Evolutionary conservation across 2,888 invertebrate species (phyloP), one percentile per base, ranked within the genome.

Genomic region (Megastigmus dorsalis): DNA sequence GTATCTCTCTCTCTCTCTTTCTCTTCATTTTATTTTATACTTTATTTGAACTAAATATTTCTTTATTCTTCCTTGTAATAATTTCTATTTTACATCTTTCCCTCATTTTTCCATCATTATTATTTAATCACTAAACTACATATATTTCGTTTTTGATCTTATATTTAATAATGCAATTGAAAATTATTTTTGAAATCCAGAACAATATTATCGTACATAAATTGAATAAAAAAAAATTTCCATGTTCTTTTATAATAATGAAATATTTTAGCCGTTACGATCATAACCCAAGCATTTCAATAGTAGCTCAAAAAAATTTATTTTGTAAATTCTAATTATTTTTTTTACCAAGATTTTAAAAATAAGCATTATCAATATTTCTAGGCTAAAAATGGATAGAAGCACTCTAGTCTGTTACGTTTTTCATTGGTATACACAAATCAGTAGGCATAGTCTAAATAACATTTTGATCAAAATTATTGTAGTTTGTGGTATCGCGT

Each of bases 21-120:
- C 26, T 72, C 41, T 74, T 36, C 69, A 18, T 68, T 20, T 60
- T 65, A 43, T 75, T 69, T 55, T 60, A 67, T 41, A 70, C 75
- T 74, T 72, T 48, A 18, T 65, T 52, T 18, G 54, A 48, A 48
- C 60, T n/a, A n/a, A n/a, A n/a, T n/a, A n/a, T n/a, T n/a, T n/a
- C n/a, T n/a, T n/a, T n/a, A n/a, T n/a, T n/a, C n/a, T 66, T 26
- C 41, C 57, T n/a, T n/a, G n/a, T n/a, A n/a, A n/a, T n/a, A n/a
- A n/a, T n/a, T n/a, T n/a, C n/a, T n/a, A n/a, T n/a, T n/a, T n/a
- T n/a, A n/a, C n/a, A n/a, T n/a, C n/a, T n/a, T n/a, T n/a, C n/a
- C n/a, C n/a, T 75, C 54, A 62, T 54, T 74, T 30, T 66, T 63
- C 38, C 50, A 62, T 62, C 60, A 62, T 62, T 59, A 66, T 9